phyloP scores from a whole-genome alignment of 2,113 vertebrate genomes.

The Bujurquina vittata region DNA sequence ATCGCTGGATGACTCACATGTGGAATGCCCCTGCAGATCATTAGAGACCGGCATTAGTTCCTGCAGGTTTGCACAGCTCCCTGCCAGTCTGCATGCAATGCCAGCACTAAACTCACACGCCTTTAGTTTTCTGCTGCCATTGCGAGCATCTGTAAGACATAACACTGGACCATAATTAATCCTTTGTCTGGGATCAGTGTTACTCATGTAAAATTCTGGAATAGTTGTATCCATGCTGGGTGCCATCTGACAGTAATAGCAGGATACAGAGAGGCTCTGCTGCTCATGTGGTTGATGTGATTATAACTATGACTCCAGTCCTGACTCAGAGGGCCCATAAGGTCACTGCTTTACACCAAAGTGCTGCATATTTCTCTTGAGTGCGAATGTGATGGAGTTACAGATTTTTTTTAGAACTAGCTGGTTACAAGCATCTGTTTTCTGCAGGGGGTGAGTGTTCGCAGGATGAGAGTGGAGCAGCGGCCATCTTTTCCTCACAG shows the following conservation, averaged over 20 bases:
- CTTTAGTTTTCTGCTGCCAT: neutral
- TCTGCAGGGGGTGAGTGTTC: slow-evolving; percentile 89
- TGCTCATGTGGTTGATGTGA: slow-evolving; percentile 43
- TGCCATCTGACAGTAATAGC: slow-evolving; percentile 25
- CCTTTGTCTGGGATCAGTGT: neutral
- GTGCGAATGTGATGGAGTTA: neutral
- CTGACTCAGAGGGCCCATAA: slow-evolving; percentile 35
- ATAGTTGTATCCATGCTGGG: slow-evolving; percentile 22
- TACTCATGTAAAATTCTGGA: slow-evolving; percentile 19
- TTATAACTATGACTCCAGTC: slow-evolving; percentile 22
- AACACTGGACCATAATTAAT: slow-evolving; percentile 19
- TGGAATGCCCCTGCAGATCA: slow-evolving; percentile 1
- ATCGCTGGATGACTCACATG: slow-evolving; percentile 20
- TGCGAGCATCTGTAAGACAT: neutral
- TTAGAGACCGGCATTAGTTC: neutral
- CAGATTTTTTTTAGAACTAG: neutral
- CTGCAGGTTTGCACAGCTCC: neutral
- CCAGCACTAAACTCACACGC: neutral
- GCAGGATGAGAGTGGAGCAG: slow-evolving; percentile 92
- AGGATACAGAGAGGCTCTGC: slow-evolving; percentile 12
- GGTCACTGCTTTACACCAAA: neutral
- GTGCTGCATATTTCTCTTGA: neutral
- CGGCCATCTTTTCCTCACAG: slow-evolving; percentile 91
- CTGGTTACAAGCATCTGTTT: neutral
- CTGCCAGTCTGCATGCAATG: neutral